Conservation (phyloP, 2,797 vertebrate species). For the Cyclura pinguis region DNA sequence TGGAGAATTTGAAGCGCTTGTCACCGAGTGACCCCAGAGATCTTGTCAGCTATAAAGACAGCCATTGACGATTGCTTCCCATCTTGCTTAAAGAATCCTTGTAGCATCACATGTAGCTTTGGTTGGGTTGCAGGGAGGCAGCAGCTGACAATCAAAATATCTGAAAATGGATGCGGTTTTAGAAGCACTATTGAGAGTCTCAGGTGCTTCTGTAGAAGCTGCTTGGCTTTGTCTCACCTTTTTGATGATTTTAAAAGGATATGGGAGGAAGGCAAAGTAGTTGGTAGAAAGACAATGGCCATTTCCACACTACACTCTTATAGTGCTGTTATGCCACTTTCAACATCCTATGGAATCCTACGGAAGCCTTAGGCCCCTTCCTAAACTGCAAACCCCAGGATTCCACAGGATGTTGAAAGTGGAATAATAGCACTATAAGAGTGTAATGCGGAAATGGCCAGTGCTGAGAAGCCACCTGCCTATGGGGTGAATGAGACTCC, state of each 20-base stretch:
- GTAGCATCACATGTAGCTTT: background rate
- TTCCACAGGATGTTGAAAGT: too few relatives aligned
- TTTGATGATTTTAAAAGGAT: background rate
- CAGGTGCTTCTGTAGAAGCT: background rate
- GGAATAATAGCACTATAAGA: too few relatives aligned
- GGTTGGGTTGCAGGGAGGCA: background rate
- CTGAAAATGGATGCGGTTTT: background rate
- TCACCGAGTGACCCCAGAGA: background rate
- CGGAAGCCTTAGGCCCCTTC: too few relatives aligned
- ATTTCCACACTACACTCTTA: too few relatives aligned
- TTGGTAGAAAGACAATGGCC: background rate
- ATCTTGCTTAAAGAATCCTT: slow-evolving; percentile 10
- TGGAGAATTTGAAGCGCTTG: slow-evolving; percentile 20
- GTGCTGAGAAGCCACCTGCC: background rate
- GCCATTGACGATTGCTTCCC: slow-evolving; percentile 20
- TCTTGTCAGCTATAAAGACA: background rate
- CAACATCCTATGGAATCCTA: too few relatives aligned
- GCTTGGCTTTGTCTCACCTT: background rate
- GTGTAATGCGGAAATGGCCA: too few relatives aligned
- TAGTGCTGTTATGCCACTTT: too few relatives aligned
- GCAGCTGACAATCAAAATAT: background rate
- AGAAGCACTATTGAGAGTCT: background rate
- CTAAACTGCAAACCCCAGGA: too few relatives aligned
- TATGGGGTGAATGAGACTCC: background rate
- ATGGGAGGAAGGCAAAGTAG: too few relatives aligned